Base-by-base conservation (phyloP, 2,797 vertebrate genomes). In the Syngnathus acus region DNA sequence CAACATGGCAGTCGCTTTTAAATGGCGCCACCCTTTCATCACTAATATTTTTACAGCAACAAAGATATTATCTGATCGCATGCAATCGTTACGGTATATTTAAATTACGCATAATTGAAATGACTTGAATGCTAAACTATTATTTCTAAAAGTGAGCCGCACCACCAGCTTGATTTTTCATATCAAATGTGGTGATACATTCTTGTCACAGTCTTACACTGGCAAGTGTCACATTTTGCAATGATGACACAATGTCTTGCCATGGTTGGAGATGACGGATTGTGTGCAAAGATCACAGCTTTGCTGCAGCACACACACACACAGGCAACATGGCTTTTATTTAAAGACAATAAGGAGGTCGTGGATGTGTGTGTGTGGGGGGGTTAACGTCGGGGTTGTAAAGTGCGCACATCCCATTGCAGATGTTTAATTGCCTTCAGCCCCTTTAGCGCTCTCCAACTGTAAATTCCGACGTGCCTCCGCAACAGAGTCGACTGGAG, bases 381-480 rank as follows among this genome's bases (percentile, higher is more conserved):
- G 11, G 47, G 7, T 58, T 58, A 39, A 39, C 64, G 19, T 13
- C 3, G 37, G 13, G n/a, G 48, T 54, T 54, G 16, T 71, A 72
- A 72, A 76, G 67, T 38, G 65, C 45, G 64, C 2, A 55, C 75
- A 75, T 77, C 81, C 78, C 67, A 71, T 75, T 65, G 61, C 78
- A 79, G 73, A 73, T 78, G 76, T 69, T 77, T 65, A 73, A 79
- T 69, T 80, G 69, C 78, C 79, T 73, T 72, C 70, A 78, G 74
- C 73, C 72, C 38, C 62, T 66, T 76, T 70, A 67, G 60, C 37
- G 61, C 40, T 7, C 14, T 45, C 42, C 69, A 72, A 65, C 61
- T 64, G 72, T 71, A 70, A 69, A 77, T 75, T 72, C 63, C 9
- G 55, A 62, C 42, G 9, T 62, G 64, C 62, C 43, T 14, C 55